A percentile compares a stretch with the other conserved stretches of the same genome.
Evolutionary conservation across 2,797 vertebrate genomes (phyloP).

Genomic region (Vespertilio murinus): DNA sequence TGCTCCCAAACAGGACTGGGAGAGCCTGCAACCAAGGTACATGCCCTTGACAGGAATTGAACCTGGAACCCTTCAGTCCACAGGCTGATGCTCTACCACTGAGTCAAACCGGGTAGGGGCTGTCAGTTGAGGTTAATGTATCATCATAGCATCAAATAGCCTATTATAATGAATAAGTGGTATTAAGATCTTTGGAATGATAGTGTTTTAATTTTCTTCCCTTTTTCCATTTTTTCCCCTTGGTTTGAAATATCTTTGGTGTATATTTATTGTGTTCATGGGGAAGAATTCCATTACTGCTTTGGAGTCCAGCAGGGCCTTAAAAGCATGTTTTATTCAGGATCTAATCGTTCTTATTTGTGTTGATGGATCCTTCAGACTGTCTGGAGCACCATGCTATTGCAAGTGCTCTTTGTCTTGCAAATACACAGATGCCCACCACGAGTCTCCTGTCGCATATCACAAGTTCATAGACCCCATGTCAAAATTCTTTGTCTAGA

Average conservation of each 20-base stretch:
- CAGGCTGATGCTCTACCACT: too few relatives aligned
- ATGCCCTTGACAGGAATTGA: too few relatives aligned
- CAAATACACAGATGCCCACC: neutral
- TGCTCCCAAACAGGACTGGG: too few relatives aligned
- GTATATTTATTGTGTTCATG: neutral
- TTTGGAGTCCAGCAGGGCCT: neutral
- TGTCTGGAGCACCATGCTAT: neutral
- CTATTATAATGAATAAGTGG: neutral
- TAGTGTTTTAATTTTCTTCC: neutral
- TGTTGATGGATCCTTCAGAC: neutral
- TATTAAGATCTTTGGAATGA: neutral
- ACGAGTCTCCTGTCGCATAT: neutral
- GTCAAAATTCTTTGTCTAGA: neutral
- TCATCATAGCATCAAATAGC: neutral
- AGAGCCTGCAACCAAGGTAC: too few relatives aligned
- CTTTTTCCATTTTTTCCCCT: neutral
- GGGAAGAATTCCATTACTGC: neutral
- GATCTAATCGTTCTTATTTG: neutral
- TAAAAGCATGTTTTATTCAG: neutral
- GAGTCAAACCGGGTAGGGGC: too few relatives aligned
- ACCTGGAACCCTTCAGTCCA: too few relatives aligned
- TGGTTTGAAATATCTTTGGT: neutral
- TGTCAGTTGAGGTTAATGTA: neutral
- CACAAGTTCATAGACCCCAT: neutral
- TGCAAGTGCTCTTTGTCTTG: neutral